A percentile compares a stretch with the other conserved stretches of the same genome.
Conservation (phyloP, 2,113 vertebrate genomes). For the Alectura lathami region DNA sequence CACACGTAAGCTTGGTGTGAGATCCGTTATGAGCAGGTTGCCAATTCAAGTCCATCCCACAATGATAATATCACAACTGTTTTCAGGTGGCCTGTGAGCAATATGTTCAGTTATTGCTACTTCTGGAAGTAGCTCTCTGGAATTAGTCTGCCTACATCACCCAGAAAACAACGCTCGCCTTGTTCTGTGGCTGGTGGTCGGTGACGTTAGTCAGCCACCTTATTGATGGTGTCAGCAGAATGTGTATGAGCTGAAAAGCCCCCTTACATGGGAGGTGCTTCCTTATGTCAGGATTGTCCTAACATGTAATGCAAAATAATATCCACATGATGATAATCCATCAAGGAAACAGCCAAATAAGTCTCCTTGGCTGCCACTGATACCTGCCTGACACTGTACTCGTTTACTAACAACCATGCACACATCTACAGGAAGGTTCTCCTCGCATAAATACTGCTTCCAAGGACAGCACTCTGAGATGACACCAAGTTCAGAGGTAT, state of each 20-base stretch:
- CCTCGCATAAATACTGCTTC: background rate
- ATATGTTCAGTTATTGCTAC: background rate
- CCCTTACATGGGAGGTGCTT: background rate
- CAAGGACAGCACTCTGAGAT: background rate
- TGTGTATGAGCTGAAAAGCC: background rate
- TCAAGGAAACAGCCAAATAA: background rate
- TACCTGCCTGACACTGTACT: background rate
- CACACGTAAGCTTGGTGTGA: background rate
- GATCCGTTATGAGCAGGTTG: background rate
- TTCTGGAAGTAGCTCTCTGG: background rate
- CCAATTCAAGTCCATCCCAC: background rate
- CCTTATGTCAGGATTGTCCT: background rate
- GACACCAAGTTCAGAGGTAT: background rate
- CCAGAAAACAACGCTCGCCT: background rate
- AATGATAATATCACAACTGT: background rate
- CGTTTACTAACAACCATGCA: background rate
- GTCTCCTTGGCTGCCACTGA: background rate
- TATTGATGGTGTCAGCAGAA: background rate
- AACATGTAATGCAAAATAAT: background rate
- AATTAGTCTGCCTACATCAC: background rate
- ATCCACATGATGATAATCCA: background rate
- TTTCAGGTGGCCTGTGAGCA: background rate
- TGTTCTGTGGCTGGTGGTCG: fast-evolving
- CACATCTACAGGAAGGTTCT: background rate
- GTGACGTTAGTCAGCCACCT: background rate